A percentile compares a stretch with the other conserved stretches of the same genome.
These are phyloP conservation scores for Aphidius colemani DNA, from an alignment of 2,888 invertebrate genomes.

Conservation along the genomic window DNA sequence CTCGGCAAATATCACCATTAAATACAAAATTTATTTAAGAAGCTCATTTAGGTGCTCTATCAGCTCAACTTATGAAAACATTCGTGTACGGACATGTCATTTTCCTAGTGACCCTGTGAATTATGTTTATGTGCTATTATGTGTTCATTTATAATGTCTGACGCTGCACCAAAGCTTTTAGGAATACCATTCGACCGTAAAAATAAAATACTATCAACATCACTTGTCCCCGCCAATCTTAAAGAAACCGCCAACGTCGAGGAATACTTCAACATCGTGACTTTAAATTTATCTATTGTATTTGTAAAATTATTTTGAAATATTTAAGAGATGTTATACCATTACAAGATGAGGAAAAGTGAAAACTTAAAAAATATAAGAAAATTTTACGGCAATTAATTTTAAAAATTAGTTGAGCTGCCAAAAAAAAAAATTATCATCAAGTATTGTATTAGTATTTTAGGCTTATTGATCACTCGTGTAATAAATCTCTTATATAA, in stretches of 20 bases:
- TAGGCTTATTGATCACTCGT: background rate
- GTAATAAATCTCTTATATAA: background rate
- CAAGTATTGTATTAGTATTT: background rate
- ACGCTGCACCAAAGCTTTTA: no score
- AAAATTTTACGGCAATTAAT: background rate
- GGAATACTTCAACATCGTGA: no score
- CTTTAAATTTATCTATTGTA: no score
- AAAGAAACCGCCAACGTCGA: no score
- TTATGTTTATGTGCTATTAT: background rate
- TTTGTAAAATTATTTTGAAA: no score
- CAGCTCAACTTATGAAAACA: background rate
- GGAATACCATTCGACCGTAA: background rate
- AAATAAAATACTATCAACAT: background rate
- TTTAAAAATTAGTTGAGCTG: background rate
- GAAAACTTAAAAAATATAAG: background rate
- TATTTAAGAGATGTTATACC: no score
- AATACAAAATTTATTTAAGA: conserved; percentile 32
- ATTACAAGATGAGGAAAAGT: no score
- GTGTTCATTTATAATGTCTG: background rate
- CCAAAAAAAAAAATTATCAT: background rate
- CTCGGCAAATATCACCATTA: conserved; percentile 31
- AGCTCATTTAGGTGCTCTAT: conserved; percentile 31
- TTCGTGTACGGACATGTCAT: conserved; percentile 13
- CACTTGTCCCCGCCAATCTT: background rate
- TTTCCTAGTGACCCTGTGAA: conserved; percentile 23